Conservation (phyloP, 2,113 vertebrate genomes). For the Pollimyrus isidori region DNA sequence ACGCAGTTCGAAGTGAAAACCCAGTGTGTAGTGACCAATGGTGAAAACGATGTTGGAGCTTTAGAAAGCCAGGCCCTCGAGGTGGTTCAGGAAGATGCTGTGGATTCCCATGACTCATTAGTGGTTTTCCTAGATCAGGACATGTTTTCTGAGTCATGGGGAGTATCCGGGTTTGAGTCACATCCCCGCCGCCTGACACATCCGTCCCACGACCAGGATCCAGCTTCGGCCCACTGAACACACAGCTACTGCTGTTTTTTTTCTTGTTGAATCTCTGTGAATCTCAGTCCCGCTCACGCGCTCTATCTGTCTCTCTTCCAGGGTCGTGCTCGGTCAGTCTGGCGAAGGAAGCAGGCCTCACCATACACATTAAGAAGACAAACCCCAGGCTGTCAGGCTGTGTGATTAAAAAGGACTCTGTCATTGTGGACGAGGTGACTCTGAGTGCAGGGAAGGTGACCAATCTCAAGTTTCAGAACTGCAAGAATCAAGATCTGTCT, state of each 20-base stretch:
- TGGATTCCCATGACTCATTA: not conserved
- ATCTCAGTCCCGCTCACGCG: not conserved
- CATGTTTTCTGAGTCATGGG: not conserved
- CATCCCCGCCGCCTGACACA: not conserved
- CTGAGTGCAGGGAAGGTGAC: conserved; percentile 47
- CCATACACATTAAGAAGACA: conserved; percentile 55
- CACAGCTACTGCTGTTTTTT: not conserved
- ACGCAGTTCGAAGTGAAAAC: not conserved
- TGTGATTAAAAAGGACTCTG: conserved; percentile 62
- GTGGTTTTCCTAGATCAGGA: not conserved
- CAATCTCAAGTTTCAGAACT: conserved; percentile 66
- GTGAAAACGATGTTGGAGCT: not conserved
- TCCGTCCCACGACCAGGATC: not conserved
- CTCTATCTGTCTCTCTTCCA: conserved; percentile 14
- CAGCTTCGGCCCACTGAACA: not conserved
- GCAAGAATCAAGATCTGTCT: conserved; percentile 55
- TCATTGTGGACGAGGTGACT: conserved; percentile 47
- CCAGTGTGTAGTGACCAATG: not conserved
- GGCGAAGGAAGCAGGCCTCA: conserved; percentile 41
- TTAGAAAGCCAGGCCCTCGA: not conserved
- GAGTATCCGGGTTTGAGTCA: not conserved
- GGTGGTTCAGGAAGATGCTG: not conserved
- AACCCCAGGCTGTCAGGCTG: conserved; percentile 44
- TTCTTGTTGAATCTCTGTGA: not conserved
- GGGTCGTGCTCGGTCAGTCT: conserved; percentile 55